Base-by-base conservation (phyloP, 2,797 vertebrate species). In the Sternotherus odoratus region DNA sequence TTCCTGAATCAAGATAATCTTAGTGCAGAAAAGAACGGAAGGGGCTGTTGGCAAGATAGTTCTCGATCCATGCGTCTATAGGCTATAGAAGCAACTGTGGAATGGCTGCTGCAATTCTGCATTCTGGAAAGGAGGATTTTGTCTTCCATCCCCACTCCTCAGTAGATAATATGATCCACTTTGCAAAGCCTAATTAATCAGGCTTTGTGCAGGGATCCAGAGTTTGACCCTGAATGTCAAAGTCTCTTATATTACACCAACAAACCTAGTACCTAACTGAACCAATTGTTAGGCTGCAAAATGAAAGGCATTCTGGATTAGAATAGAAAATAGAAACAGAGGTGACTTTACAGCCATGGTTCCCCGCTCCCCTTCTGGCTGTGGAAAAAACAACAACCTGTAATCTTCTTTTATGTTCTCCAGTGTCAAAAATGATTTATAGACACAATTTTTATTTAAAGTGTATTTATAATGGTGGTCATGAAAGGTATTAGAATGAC, bases 301-400 rank as follows among this genome's bases (percentile, higher is more conserved):
- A 97, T 96, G 87, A 92, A 97, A 96, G 94, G 77, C 87, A 33
- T 87, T 86, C 86, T 82, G 78, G 84, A 92, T 92, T 94, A 95
- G 94, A 96, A 95, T 95, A 77, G 92, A 96, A 97, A 97, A 92
- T 95, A 96, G 87, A 83, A 94, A 75, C 88, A 95, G 91, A 94
- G 88, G 87, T 97, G 94, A 97, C 93, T 96, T 95, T 84, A 90
- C 46, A 95, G 56, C 4, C 88, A 85, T 36, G 60, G 79, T 26
- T 87, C 43, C 33, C 5, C 5, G 5, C 12, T 21, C 2, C 6
- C 11, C 85, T 92, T 54, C 83, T 89, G 51, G 86, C 88, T 91
- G 77, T 91, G 78, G 80, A 89, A 96, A 95, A 92, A 69, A 66
- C 74, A 69, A 66, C 74, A 43, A 43, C 5, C 19, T 80, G 39